These are phyloP conservation scores for Tetraneura akinire DNA, from an alignment of 1,140 invertebrate genomes.

Conservation along the genomic window DNA sequence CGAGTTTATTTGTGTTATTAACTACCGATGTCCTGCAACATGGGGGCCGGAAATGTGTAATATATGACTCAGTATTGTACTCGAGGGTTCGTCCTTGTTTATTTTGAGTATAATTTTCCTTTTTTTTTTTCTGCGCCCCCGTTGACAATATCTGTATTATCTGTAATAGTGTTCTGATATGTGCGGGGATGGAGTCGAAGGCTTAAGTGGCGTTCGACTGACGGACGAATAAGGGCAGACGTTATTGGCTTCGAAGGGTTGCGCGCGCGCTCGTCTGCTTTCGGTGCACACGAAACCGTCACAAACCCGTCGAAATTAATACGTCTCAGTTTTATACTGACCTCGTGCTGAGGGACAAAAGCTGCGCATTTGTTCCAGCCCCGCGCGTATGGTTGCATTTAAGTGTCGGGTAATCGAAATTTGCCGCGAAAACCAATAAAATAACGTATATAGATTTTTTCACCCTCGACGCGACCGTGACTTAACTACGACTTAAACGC, in stretches of 20 bases:
- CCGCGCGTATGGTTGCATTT: background rate
- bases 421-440: constrained; percentile 12
- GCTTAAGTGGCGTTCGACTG: constrained; percentile 43
- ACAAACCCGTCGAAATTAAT: constrained; percentile 44
- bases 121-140: constrained; percentile 13
- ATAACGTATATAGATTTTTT: constrained; percentile 7
- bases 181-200: constrained; percentile 2
- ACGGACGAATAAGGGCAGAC: background rate
- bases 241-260: constrained; percentile 42
- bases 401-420: constrained; percentile 8
- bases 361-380: background rate
- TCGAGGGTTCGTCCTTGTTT: constrained; percentile 31
- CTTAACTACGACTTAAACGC: background rate
- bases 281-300: background rate
- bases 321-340: constrained; percentile 22
- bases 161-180: constrained; percentile 24
- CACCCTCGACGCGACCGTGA: background rate
- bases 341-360: constrained; percentile 18
- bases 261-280: too few relatives aligned
- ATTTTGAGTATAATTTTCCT: constrained; percentile 5
- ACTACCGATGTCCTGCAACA: background rate
- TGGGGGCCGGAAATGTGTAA: background rate
- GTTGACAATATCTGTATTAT: background rate
- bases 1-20: constrained; percentile 40
- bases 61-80: constrained; percentile 36